Evolutionary conservation across 2,888 invertebrate species (phyloP).

Genomic region (Scrobipalpa atriplicella): DNA sequence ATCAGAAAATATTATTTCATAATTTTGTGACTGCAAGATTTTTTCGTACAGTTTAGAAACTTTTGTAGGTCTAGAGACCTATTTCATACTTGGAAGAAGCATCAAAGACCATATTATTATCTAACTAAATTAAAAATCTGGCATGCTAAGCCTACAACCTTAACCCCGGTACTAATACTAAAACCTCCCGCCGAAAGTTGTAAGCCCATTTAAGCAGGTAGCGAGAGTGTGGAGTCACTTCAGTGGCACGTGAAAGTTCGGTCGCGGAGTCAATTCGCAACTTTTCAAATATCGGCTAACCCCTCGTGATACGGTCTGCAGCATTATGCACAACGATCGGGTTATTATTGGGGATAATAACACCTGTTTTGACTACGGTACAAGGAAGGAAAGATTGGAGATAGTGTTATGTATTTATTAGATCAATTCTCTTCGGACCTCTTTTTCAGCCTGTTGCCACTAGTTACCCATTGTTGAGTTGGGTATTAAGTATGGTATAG

Average conservation of each 20-base stretch:
- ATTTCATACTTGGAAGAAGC: too few species aligned
- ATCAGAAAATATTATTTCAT: too few species aligned
- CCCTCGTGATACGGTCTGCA: slow-evolving; percentile 42
- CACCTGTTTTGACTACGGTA: slow-evolving; percentile 37
- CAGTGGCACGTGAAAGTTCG: slow-evolving; percentile 32
- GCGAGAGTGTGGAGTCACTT: slow-evolving; percentile 43
- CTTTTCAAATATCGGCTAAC: slow-evolving; percentile 70
- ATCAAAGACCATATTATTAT: too few species aligned
- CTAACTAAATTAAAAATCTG: background rate
- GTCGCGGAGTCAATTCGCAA: slow-evolving; percentile 54
- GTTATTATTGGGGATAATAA: slow-evolving; percentile 63
- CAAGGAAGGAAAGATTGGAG: background rate
- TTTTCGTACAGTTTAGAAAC: too few species aligned
- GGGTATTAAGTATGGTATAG: too few species aligned
- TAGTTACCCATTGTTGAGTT: too few species aligned
- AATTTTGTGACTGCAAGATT: too few species aligned
- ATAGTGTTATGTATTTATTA: background rate
- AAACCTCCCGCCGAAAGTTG: slow-evolving; percentile 27
- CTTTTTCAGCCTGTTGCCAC: too few species aligned
- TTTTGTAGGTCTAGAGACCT: too few species aligned
- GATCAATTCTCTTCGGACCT: too few species aligned
- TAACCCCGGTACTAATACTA: background rate
- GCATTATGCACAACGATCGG: slow-evolving; percentile 67
- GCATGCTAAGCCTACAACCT: background rate
- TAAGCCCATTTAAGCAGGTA: slow-evolving; percentile 22